Percentiles rank a stretch among this genome's conserved stretches.
These are phyloP conservation scores for Cephonodes hylas DNA, from an alignment of 2,888 invertebrate species.

Conservation along the genomic window DNA sequence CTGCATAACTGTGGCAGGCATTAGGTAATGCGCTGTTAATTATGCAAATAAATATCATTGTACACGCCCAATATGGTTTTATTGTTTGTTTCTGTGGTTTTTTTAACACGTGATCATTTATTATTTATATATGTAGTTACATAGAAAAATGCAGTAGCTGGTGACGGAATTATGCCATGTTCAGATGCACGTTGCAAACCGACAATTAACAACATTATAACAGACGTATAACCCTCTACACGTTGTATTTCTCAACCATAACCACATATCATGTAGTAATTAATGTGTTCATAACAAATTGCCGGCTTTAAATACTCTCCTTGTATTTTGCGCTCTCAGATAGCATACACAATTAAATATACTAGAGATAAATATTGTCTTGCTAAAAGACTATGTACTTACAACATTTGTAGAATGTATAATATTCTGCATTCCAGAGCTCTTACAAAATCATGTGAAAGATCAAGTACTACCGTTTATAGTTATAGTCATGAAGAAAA, in stretches of 20 bases:
- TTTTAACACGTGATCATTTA: not conserved
- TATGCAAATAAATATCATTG: not conserved
- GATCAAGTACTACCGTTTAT: too few relatives aligned
- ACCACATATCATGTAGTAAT: not conserved
- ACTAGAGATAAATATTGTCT: too few relatives aligned
- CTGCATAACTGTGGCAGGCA: slow-evolving; percentile 6
- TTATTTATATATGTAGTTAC: not conserved
- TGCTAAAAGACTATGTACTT: too few relatives aligned
- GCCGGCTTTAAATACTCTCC: not conserved
- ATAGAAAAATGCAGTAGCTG: too few relatives aligned
- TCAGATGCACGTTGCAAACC: not conserved
- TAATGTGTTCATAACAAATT: not conserved
- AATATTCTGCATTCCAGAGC: too few relatives aligned
- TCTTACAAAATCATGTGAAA: too few relatives aligned
- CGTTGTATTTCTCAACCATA: not conserved
- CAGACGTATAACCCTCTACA: not conserved
- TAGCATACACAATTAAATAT: too few relatives aligned
- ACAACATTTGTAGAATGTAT: too few relatives aligned
- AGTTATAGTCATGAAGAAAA: not conserved
- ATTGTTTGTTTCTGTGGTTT: too few relatives aligned
- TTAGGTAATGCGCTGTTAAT: not conserved
- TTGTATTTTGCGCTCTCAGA: too few relatives aligned
- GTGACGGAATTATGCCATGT: not conserved
- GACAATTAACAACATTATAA: not conserved
- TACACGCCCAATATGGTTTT: not conserved